Evolutionary conservation across 2,113 vertebrate genomes (phyloP).

Genomic region (Illadopsis cleaveri): DNA sequence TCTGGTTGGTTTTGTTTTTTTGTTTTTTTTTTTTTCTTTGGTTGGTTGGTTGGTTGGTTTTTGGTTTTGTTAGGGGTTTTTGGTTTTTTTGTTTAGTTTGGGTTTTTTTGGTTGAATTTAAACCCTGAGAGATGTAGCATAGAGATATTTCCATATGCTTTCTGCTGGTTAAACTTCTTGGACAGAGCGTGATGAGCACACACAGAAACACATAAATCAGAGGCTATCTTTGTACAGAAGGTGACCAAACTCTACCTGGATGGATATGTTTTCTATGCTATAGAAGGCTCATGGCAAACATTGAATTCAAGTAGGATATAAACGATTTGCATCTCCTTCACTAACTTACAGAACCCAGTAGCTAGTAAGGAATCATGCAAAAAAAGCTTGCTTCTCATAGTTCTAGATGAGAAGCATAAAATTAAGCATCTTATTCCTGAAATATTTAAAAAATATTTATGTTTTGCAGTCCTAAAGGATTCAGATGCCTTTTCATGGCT

Average conservation of each 20-base stretch:
- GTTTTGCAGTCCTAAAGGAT: not conserved
- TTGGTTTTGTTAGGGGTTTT: not conserved
- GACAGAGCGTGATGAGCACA: not conserved
- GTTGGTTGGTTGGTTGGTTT: not conserved
- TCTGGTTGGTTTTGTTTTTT: not conserved
- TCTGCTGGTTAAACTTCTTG: not conserved
- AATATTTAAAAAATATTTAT: not conserved
- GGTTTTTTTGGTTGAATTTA: accelerated
- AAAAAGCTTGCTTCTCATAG: not conserved
- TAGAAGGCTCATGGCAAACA: not conserved
- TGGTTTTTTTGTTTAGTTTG: not conserved
- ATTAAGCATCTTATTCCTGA: not conserved
- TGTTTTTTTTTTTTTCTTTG: not conserved
- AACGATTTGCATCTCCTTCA: not conserved
- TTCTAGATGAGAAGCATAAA: not conserved
- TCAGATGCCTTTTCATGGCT: not conserved
- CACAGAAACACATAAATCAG: not conserved
- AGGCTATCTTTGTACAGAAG: not conserved
- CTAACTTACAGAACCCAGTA: not conserved
- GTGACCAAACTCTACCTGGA: not conserved
- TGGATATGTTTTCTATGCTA: not conserved
- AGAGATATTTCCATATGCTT: not conserved
- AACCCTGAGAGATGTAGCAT: not conserved
- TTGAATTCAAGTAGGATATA: not conserved
- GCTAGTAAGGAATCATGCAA: not conserved